phyloP scores from a whole-genome alignment of 2,888 invertebrate genomes.

The Drosophila recens region DNA sequence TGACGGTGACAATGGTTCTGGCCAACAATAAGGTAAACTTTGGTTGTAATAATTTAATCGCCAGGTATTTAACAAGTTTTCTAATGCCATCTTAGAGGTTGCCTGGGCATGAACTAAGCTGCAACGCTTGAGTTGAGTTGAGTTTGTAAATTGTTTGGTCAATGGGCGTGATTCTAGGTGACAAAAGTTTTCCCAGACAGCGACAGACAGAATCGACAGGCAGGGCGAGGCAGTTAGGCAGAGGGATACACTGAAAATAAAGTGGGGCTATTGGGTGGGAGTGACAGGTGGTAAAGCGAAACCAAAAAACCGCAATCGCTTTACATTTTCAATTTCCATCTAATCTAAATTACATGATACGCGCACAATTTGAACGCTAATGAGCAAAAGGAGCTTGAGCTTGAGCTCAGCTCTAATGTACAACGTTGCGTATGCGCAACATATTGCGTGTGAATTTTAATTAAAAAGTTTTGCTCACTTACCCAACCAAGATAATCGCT shows the following conservation, averaged over 20 bases:
- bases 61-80: slow-evolving; percentile 53
- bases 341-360: slow-evolving; percentile 80
- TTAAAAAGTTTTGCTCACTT: slow-evolving; percentile 78
- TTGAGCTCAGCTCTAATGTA: slow-evolving; percentile 5
- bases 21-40: slow-evolving; percentile 35
- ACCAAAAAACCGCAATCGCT: slow-evolving; percentile 64
- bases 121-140: slow-evolving; percentile 44
- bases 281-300: slow-evolving; percentile 8
- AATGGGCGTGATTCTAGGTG: slow-evolving; percentile 30
- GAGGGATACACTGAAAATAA: not conserved
- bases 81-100: slow-evolving; percentile 38
- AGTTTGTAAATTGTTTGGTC: slow-evolving; percentile 60
- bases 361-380: slow-evolving; percentile 81
- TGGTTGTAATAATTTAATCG: slow-evolving; percentile 62
- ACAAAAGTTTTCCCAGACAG: slow-evolving; percentile 22
- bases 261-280: not conserved
- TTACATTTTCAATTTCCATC: slow-evolving; percentile 75
- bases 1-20: slow-evolving; percentile 1
- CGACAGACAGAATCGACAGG: not conserved
- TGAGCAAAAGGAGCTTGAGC: slow-evolving; percentile 53
- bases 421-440: slow-evolving; percentile 77
- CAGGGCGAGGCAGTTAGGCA: not conserved
- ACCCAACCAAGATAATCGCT: slow-evolving; percentile 70
- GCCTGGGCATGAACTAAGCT: slow-evolving; percentile 13
- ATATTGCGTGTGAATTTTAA: slow-evolving; percentile 81